phyloP scores from a whole-genome alignment of 2,797 vertebrate genomes.

The Siniperca obscura region DNA sequence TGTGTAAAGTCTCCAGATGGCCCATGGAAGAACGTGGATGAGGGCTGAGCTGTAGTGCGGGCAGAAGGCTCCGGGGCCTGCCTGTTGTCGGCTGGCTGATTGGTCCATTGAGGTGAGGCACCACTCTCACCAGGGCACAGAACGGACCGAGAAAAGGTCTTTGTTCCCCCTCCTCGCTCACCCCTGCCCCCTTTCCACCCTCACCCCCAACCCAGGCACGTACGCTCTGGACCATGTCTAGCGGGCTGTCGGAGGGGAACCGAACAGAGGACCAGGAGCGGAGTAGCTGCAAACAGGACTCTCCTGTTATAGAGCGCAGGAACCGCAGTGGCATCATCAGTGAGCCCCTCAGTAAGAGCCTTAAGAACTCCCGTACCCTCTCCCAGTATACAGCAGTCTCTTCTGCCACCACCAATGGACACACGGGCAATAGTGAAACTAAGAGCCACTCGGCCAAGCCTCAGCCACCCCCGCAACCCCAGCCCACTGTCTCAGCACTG shows the following conservation, averaged over 20 bases:
- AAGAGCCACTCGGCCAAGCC: conserved; percentile 91
- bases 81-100: conserved; percentile 78
- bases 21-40: conserved; percentile 82
- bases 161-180: conserved; percentile 68
- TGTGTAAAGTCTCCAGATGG: conserved; percentile 81
- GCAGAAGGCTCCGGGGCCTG: conserved; percentile 81
- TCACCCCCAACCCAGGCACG: conserved; percentile 74
- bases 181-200: conserved; percentile 77
- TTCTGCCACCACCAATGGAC: conserved; percentile 88
- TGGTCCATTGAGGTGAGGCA: conserved; percentile 72
- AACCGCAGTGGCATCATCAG: conserved; percentile 98
- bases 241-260: conserved; percentile 87
- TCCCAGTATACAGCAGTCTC: conserved; percentile 95
- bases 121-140: conserved; percentile 73
- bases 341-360: conserved; percentile 96
- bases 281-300: conserved; percentile 85
- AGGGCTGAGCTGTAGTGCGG: conserved; percentile 81
- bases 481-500: conserved; percentile 89
- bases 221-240: conserved; percentile 92
- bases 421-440: conserved; percentile 88
- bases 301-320: conserved; percentile 90
- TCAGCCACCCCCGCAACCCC: conserved; percentile 80
- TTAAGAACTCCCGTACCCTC: conserved; percentile 96
- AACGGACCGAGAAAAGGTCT: conserved; percentile 71
- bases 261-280: conserved; percentile 89